Conservation (phyloP, 2,113 vertebrate genomes). For the Aptenodytes patagonicus region DNA sequence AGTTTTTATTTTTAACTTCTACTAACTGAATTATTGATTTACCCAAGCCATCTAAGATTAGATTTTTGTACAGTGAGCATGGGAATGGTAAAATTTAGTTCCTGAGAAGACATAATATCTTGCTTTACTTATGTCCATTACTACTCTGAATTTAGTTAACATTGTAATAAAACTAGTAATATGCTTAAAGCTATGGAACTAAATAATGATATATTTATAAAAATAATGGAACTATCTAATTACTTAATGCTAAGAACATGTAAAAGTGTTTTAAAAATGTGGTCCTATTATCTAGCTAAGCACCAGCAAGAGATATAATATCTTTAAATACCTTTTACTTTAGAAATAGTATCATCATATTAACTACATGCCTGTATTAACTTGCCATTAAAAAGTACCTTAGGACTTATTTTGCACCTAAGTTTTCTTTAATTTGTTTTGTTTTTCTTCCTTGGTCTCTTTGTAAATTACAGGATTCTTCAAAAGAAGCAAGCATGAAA, state of each 20-base stretch:
- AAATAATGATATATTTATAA: conserved; percentile 11
- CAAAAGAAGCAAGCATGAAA: background rate
- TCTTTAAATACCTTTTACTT: background rate
- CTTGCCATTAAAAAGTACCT: background rate
- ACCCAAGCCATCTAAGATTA: background rate
- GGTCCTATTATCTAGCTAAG: background rate
- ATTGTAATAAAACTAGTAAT: background rate
- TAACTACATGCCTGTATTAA: background rate
- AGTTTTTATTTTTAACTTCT: background rate
- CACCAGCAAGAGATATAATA: background rate
- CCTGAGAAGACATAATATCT: background rate
- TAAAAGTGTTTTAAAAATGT: background rate
- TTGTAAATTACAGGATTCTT: background rate
- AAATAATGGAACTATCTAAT: background rate
- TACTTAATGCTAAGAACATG: background rate
- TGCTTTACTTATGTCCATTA: background rate
- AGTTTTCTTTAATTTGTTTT: background rate
- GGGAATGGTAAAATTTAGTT: background rate
- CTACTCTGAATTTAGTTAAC: background rate
- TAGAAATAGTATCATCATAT: background rate
- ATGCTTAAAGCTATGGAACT: background rate
- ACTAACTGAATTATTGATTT: background rate
- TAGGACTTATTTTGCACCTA: background rate
- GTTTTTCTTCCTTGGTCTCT: background rate
- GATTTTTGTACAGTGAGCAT: background rate